These are phyloP conservation scores for Coelogynopora nodosa DNA, from an alignment of 2,888 invertebrate species.

Conservation along the genomic window DNA sequence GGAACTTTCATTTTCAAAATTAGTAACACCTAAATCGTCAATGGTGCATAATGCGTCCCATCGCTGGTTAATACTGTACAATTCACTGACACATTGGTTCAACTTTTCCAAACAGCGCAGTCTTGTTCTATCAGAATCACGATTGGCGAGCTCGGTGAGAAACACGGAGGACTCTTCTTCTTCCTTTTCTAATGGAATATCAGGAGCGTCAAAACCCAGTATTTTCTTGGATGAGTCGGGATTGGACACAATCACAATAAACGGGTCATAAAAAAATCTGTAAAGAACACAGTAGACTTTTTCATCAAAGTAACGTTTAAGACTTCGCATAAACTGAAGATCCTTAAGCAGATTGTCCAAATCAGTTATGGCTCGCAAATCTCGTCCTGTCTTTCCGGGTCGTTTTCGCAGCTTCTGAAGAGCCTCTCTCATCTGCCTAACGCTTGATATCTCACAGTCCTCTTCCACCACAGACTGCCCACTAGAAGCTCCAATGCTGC, in stretches of 20 bases:
- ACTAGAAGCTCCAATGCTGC: no score
- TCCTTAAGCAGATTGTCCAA: conserved; percentile 54
- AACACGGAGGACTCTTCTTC: background rate
- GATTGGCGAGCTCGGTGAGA: background rate
- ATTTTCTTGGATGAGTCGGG: conserved; percentile 46
- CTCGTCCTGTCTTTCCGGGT: background rate
- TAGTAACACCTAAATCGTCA: conserved; percentile 51
- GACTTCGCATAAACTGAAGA: conserved; percentile 51
- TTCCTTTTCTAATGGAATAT: conserved; percentile 43
- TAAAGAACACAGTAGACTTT: conserved; percentile 53
- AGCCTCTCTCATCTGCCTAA: background rate
- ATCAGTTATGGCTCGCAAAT: conserved; percentile 33
- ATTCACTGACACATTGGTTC: conserved; percentile 50
- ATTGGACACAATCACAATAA: background rate
- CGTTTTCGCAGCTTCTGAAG: background rate
- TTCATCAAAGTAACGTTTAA: conserved; percentile 54
- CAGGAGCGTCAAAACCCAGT: background rate
- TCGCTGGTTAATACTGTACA: conserved; percentile 51
- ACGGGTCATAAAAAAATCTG: conserved; percentile 52
- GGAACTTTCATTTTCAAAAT: conserved; percentile 55
- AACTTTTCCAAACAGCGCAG: conserved; percentile 48
- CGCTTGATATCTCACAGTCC: background rate
- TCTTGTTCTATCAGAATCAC: background rate
- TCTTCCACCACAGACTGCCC: background rate
- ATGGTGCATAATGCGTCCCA: conserved; percentile 50